phyloP scores from a whole-genome alignment of 2,888 invertebrate genomes.

The Meghimatium bilineatum region DNA sequence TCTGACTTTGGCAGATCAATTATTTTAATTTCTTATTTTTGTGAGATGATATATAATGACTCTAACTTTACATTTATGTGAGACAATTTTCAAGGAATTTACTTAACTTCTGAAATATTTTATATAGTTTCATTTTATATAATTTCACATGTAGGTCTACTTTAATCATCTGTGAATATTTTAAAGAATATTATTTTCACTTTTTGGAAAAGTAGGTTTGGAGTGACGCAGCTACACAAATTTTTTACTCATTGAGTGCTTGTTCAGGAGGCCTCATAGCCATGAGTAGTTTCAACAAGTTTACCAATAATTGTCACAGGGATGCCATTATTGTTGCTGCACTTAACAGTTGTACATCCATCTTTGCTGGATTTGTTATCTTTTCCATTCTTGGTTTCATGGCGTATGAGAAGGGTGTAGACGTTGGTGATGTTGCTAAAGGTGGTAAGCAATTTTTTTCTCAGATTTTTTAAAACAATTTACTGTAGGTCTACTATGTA shows the following conservation, averaged over 20 bases:
- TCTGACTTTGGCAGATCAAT: too few species aligned
- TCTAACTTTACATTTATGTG: too few species aligned
- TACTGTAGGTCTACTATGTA: too few species aligned
- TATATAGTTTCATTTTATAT: too few species aligned
- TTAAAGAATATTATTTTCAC: background rate
- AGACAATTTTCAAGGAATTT: too few species aligned
- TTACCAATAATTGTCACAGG: constrained; percentile 74
- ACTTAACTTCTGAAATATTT: too few species aligned
- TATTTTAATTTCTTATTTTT: too few species aligned
- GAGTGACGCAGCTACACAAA: constrained; percentile 75
- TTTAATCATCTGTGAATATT: too few species aligned
- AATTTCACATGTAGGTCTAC: too few species aligned
- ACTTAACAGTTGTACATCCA: constrained; percentile 76
- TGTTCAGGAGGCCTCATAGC: constrained; percentile 76
- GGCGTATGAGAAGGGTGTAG: constrained; percentile 76
- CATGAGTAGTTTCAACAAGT: constrained; percentile 76
- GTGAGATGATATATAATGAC: too few species aligned
- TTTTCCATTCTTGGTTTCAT: constrained; percentile 81
- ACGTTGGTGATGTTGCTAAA: constrained; percentile 73
- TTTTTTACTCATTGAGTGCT: constrained; percentile 74
- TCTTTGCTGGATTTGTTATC: constrained; percentile 77
- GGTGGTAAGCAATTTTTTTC: constrained; percentile 74
- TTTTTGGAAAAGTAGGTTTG: constrained; percentile 63
- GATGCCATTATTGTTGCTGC: constrained; percentile 76
- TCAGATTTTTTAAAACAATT: too few species aligned